Percentiles rank a stretch among this genome's conserved stretches.
These are phyloP conservation scores for Bursaphelenchus okinawaensis DNA, from an alignment of 2,888 invertebrate genomes.

Conservation along the genomic window DNA sequence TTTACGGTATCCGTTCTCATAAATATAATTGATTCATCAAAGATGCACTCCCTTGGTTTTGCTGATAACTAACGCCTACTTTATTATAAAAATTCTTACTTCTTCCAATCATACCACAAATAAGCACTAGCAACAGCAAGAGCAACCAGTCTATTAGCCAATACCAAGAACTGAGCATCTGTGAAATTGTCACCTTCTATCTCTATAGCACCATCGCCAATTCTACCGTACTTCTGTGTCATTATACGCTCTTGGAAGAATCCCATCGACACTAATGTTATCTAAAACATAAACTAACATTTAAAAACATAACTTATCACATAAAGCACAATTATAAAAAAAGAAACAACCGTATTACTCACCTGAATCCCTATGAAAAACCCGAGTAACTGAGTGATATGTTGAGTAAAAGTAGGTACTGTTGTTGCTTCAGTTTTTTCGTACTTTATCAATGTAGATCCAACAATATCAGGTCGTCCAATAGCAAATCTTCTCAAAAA, in stretches of 20 bases:
- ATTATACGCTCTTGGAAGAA: constrained; percentile 95
- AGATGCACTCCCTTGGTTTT: too few relatives aligned
- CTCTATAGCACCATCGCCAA: constrained; percentile 15
- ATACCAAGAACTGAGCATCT: constrained; percentile 93
- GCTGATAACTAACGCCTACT: too few relatives aligned
- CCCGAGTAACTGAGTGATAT: background rate
- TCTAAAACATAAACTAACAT: constrained; percentile 66
- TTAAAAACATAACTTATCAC: background rate
- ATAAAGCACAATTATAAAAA: background rate
- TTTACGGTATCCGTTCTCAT: too few relatives aligned
- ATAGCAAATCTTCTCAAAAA: constrained; percentile 41
- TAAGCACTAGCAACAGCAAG: constrained; percentile 60
- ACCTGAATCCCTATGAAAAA: background rate
- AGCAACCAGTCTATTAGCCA: constrained; percentile 79
- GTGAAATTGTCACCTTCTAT: constrained; percentile 69
- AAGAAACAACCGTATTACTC: background rate
- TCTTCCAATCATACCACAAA: constrained; percentile 30
- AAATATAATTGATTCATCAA: too few relatives aligned
- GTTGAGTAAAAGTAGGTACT: constrained; percentile 1
- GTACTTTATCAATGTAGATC: background rate
- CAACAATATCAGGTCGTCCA: constrained; percentile 40
- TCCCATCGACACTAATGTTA: constrained; percentile 78
- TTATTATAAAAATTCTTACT: constrained; percentile 22
- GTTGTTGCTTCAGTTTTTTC: background rate
- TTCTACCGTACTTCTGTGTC: constrained; percentile 66